Evolutionary conservation across 1,140 invertebrate species (phyloP).

Genomic region (Reticulitermes speratus): DNA sequence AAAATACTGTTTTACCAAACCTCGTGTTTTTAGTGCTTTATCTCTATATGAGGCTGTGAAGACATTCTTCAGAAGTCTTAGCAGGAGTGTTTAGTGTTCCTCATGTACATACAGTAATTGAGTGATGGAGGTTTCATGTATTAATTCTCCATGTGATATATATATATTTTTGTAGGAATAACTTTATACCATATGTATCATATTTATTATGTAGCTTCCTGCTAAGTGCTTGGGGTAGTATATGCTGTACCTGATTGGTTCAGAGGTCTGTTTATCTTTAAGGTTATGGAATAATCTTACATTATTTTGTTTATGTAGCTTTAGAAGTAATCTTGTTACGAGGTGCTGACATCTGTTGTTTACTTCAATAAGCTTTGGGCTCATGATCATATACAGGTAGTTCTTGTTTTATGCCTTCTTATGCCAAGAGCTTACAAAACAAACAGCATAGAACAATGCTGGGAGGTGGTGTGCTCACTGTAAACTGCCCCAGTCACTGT

Average conservation of each 20-base stretch:
- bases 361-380: too few relatives aligned
- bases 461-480: too few relatives aligned
- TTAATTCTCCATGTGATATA: not conserved
- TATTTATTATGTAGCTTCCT: not conserved
- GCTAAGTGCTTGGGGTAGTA: not conserved
- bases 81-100: not conserved
- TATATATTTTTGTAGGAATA: conserved; percentile 6
- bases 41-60: not conserved
- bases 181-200: not conserved
- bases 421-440: too few relatives aligned
- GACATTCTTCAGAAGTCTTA: not conserved
- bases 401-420: too few relatives aligned
- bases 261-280: not conserved
- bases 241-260: not conserved
- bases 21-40: not conserved
- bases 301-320: too few relatives aligned
- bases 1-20: too few relatives aligned
- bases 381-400: too few relatives aligned
- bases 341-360: too few relatives aligned
- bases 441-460: too few relatives aligned
- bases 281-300: not conserved
- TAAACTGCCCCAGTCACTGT: too few relatives aligned
- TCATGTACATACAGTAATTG: not conserved
- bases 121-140: not conserved
- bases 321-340: too few relatives aligned